Evolutionary conservation across 1,140 invertebrate genomes (phyloP), one percentile per base, ranked within the genome.

Genomic region (Palaemon carinicauda): DNA sequence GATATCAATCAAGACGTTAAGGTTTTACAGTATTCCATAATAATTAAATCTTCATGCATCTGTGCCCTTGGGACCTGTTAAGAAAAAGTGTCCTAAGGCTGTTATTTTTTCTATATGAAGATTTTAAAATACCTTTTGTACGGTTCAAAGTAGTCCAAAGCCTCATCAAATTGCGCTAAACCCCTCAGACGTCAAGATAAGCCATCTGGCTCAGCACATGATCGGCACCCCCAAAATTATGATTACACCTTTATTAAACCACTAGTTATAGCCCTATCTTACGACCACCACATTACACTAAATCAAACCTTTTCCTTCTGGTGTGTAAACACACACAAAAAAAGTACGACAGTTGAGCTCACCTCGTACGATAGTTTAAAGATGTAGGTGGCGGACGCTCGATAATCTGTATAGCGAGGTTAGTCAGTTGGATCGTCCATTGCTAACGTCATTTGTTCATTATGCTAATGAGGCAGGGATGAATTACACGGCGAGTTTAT

Each of bases 401-500:
- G 60, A 69, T 69, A 29, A 69, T 69, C 60, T 69, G 14, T 29
- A 21, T 69, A 69, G 21, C 60, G 60, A 69, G 60, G n/a, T 24
- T 29, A 41, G 21, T 69, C 21, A 52, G 29, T 78, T 24, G n/a
- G 24, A 21, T 31, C 24, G n/a, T 24, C n/a, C 53, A 60, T 56
- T 79, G 77, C 52, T 7, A 12, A 79, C 77, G 77, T 60, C 53
- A 24, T 56, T 56, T 24, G 53, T 79, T 56, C 77, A 79, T 79
- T 79, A 79, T 79, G 77, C 3, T 60, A 79, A 79, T 79, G 53
- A 79, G 77, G 77, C 29, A 79, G 56, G 56, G 31, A 79, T 79
- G 77, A 79, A 79, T 79, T 79, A 79, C 53, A 53, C 77, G 10
- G 52, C 77, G 21, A 53, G 77, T 79, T 79, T 79, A 79, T 79